A percentile compares a stretch with the other conserved stretches of the same genome.
These are phyloP conservation scores for Falco rusticolus DNA, from an alignment of 2,797 vertebrate species.

Conservation along the genomic window DNA sequence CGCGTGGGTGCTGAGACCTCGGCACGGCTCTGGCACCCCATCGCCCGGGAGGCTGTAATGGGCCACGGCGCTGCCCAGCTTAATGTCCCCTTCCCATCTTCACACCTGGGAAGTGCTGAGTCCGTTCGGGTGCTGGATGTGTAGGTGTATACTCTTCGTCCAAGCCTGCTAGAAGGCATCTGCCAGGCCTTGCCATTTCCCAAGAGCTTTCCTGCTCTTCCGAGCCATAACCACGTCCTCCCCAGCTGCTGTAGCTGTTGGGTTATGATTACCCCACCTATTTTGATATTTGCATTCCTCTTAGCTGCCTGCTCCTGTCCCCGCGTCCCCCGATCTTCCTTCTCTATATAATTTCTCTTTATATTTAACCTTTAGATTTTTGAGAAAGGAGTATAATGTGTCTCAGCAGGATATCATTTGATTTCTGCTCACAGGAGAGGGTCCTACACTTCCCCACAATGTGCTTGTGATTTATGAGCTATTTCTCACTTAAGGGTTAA, in stretches of 20 bases:
- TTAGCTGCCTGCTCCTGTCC: not conserved
- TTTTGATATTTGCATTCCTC: conserved; percentile 22
- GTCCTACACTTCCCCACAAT: conserved; percentile 29
- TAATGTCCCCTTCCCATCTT: fast-evolving
- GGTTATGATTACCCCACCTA: not conserved
- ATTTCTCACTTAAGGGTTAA: conserved; percentile 68
- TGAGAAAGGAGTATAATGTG: conserved; percentile 49
- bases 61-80: not conserved
- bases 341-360: conserved; percentile 58
- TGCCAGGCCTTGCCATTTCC: not conserved
- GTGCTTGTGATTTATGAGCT: conserved; percentile 69
- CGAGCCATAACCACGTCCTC: not conserved
- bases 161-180: not conserved
- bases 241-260: not conserved
- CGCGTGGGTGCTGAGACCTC: not conserved
- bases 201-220: not conserved
- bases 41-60: not conserved
- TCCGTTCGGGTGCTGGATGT: not conserved
- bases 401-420: conserved; percentile 51
- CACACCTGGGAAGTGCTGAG: not conserved
- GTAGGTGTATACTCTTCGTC: not conserved
- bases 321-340: conserved; percentile 17
- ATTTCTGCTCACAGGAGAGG: conserved; percentile 53
- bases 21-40: fast-evolving
- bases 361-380: conserved; percentile 70